A percentile compares a stretch with the other conserved stretches of the same genome.
Conservation (phyloP, 2,113 vertebrate species). For the Muntiacus muntjak region DNA sequence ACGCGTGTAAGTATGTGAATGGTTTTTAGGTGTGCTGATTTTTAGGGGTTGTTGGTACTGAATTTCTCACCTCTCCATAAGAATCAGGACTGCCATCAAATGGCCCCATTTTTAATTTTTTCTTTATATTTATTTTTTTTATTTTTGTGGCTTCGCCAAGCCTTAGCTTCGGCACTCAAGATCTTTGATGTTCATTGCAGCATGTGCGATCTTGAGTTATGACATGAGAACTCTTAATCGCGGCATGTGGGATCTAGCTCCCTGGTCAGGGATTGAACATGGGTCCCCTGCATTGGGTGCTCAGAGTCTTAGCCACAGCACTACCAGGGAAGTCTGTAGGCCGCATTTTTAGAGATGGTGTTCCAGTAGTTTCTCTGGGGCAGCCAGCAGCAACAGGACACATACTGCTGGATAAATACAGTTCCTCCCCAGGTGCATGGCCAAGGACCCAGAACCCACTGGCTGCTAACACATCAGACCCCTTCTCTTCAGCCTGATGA, state of each 20-base stretch:
- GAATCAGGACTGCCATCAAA: background rate
- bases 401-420: background rate
- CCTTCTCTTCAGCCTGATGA: background rate
- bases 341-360: background rate
- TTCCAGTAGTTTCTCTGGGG: background rate
- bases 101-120: background rate
- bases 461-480: background rate
- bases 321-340: background rate
- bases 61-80: background rate
- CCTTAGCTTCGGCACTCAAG: background rate
- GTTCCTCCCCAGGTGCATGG: background rate
- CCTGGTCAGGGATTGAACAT: background rate
- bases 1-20: background rate
- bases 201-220: background rate
- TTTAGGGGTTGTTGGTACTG: background rate
- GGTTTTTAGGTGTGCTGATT: background rate
- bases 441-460: background rate
- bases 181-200: background rate
- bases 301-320: background rate
- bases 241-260: background rate
- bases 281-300: background rate
- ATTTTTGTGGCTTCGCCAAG: background rate
- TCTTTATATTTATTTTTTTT: background rate
- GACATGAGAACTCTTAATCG: background rate
- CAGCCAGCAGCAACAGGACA: background rate